Evolutionary conservation across 2,888 invertebrate genomes (phyloP).

Genomic region (Noctua janthe): DNA sequence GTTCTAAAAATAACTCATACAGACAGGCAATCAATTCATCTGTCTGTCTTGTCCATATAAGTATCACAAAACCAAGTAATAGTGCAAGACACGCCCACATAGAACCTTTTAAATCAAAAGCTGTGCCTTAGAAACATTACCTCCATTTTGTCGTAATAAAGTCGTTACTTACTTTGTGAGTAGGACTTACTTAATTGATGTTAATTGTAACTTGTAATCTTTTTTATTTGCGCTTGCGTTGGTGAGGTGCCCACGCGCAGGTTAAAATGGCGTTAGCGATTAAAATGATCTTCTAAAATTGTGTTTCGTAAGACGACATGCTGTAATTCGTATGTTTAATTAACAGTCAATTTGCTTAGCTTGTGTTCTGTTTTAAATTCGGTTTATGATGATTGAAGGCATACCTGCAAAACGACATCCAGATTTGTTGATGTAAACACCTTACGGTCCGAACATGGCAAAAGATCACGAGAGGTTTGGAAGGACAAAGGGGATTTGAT

Average conservation of each 20-base stretch:
- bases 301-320: constrained; percentile 5
- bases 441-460: no score
- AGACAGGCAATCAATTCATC: constrained; percentile 15
- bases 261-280: not conserved
- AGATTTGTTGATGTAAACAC: not conserved
- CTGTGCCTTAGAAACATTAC: constrained; percentile 12
- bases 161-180: constrained; percentile 21
- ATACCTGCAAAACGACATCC: no score
- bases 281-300: not conserved
- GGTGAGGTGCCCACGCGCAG: constrained; percentile 47
- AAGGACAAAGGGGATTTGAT: not conserved
- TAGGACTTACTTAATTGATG: constrained; percentile 62
- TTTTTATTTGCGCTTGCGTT: constrained; percentile 53
- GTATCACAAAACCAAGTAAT: constrained; percentile 22
- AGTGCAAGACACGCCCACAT: constrained; percentile 40
- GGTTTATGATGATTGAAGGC: not conserved
- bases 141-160: constrained; percentile 6
- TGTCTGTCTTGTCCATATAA: constrained; percentile 15
- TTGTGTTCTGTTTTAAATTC: not conserved
- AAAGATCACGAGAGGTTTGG: not conserved
- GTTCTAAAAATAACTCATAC: constrained; percentile 3
- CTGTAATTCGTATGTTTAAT: constrained; percentile 1
- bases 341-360: not conserved
- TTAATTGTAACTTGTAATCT: constrained; percentile 58
- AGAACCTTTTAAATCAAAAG: constrained; percentile 23